Percentiles rank a stretch among this genome's conserved stretches.
phyloP scores from a whole-genome alignment of 2,888 invertebrate species.

The Folsomia candida region DNA sequence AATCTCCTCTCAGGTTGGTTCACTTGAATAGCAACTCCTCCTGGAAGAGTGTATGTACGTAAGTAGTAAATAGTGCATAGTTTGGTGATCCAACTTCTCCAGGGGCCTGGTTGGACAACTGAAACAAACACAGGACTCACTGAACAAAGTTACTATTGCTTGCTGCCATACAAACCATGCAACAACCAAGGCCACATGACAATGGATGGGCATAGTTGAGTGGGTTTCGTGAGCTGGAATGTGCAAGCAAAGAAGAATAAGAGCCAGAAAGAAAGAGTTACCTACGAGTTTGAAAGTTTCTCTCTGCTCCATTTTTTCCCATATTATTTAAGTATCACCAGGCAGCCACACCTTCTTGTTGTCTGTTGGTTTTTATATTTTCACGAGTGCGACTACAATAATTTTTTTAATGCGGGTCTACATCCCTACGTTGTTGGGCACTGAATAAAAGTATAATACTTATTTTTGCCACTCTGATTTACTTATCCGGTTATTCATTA shows the following conservation, averaged over 20 bases:
- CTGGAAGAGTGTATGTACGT: too few species aligned
- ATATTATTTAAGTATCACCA: neutral
- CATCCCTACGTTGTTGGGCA: too few species aligned
- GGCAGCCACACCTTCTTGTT: neutral
- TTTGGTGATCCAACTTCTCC: too few species aligned
- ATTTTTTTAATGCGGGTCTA: too few species aligned
- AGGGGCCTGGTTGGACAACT: too few species aligned
- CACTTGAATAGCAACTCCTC: neutral
- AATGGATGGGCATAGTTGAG: conserved; percentile 10
- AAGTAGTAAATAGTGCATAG: too few species aligned
- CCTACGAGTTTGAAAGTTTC: neutral
- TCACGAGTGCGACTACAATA: neutral
- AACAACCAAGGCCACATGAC: conserved; percentile 12
- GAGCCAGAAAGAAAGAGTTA: too few species aligned
- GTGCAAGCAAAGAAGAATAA: neutral
- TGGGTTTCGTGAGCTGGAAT: neutral
- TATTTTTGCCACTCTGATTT: neutral
- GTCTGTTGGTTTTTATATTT: neutral
- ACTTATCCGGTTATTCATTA: neutral
- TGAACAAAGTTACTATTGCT: too few species aligned
- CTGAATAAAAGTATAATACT: neutral
- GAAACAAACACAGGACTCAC: too few species aligned
- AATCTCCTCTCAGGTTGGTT: neutral
- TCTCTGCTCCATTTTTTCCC: neutral
- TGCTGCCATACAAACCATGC: neutral